Conservation (phyloP, 2,113 vertebrate species). For the Balaenoptera acutorostrata region DNA sequence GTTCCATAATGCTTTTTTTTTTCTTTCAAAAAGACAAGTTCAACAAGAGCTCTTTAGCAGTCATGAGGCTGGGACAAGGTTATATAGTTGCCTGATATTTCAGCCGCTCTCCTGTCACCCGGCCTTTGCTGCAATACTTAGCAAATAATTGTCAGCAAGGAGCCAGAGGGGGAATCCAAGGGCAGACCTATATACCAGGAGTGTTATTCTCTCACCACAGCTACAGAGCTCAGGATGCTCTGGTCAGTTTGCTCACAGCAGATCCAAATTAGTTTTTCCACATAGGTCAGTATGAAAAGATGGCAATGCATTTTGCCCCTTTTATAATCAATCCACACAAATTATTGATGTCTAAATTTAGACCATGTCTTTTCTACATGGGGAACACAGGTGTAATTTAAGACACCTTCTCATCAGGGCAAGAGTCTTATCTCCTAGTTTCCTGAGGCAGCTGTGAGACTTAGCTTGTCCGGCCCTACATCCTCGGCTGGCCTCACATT, state of each 20-base stretch:
- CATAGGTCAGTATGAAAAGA: not conserved
- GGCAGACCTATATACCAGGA: not conserved
- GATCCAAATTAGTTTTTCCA: not conserved
- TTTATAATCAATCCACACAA: not conserved
- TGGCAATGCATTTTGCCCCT: not conserved
- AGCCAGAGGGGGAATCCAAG: conserved; percentile 38
- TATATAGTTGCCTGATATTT: conserved; percentile 41
- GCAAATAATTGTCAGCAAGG: conserved; percentile 53
- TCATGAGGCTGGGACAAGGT: conserved; percentile 60
- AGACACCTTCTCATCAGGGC: not conserved
- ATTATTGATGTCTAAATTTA: not conserved
- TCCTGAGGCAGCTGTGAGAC: not conserved
- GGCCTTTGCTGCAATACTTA: conserved; percentile 15
- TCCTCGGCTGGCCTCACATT: too few relatives aligned
- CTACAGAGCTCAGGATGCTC: not conserved
- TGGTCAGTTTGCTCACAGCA: not conserved
- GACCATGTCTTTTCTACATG: not conserved
- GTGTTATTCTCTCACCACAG: not conserved
- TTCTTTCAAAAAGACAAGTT: conserved; percentile 58
- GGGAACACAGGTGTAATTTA: not conserved
- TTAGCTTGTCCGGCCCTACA: not conserved
- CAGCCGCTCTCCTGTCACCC: conserved; percentile 16
- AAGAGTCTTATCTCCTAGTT: not conserved
- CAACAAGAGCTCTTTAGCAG: conserved; percentile 68
- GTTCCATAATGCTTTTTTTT: conserved; percentile 25